A percentile compares a stretch with the other conserved stretches of the same genome.
phyloP scores from a whole-genome alignment of 1,140 invertebrate species.

The Parasteatoda tepidariorum region DNA sequence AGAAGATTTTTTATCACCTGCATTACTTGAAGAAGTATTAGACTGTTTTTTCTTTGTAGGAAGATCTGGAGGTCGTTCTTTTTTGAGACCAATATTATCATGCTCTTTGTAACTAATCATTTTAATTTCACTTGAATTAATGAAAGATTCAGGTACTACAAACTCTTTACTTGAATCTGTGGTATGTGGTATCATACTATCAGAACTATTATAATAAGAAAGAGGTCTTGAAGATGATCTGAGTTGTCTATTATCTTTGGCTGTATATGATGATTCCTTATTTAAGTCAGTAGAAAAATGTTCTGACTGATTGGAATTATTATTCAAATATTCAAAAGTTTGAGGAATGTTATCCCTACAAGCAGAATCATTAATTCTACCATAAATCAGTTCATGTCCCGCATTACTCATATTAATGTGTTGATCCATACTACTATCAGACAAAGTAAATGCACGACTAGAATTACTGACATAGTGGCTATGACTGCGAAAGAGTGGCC shows the following conservation, averaged over 20 bases:
- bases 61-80: slow-evolving; percentile 43
- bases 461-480: slow-evolving; percentile 55
- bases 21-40: neutral
- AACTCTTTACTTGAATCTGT: too few relatives aligned
- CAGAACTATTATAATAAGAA: too few relatives aligned
- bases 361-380: neutral
- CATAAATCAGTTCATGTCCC: neutral
- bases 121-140: neutral
- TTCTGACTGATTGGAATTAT: too few relatives aligned
- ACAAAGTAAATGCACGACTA: slow-evolving; percentile 37
- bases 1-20: neutral
- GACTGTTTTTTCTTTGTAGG: slow-evolving; percentile 50
- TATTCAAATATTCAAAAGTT: too few relatives aligned
- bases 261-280: too few relatives aligned
- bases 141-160: too few relatives aligned
- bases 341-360: too few relatives aligned
- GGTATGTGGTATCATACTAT: too few relatives aligned
- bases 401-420: neutral
- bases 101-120: neutral
- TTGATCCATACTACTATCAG: slow-evolving; percentile 22
- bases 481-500: slow-evolving; percentile 52
- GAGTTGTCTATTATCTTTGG: too few relatives aligned
- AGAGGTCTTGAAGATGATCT: too few relatives aligned
- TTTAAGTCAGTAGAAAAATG: too few relatives aligned
- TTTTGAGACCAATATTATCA: neutral